These are phyloP conservation scores for Oophaga sylvatica DNA, from an alignment of 2,797 vertebrate species.

Conservation along the genomic window DNA sequence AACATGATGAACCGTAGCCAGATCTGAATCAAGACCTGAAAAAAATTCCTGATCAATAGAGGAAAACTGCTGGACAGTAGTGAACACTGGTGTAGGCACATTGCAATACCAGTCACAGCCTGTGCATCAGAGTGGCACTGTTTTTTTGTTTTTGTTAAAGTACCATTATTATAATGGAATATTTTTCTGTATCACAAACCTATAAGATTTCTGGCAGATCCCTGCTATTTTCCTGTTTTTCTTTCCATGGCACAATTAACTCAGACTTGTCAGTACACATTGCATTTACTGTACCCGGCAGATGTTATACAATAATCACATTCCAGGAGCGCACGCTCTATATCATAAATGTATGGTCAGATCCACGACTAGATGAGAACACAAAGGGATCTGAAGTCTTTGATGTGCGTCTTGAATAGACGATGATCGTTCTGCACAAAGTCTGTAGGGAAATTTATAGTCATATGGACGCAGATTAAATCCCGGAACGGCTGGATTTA, in stretches of 20 bases:
- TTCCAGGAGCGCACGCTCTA: conserved; percentile 27
- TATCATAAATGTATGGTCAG: conserved; percentile 23
- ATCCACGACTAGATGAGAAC: background rate
- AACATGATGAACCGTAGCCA: no score
- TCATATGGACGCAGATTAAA: conserved; percentile 2
- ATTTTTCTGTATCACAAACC: background rate
- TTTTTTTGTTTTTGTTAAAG: background rate
- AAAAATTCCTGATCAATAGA: background rate
- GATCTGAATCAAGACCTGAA: no score
- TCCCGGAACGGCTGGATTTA: conserved; percentile 12
- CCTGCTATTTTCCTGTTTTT: conserved; percentile 10
- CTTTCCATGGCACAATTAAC: background rate
- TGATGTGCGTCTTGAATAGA: conserved; percentile 32
- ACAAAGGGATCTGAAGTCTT: conserved; percentile 21
- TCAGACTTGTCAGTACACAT: conserved; percentile 42
- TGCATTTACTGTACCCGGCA: background rate
- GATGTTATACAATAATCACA: conserved; percentile 41
- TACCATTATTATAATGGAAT: background rate
- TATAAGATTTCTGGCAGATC: background rate
- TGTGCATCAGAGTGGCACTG: background rate
- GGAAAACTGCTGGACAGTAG: background rate
- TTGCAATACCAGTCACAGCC: background rate
- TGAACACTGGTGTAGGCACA: no score
- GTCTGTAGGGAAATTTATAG: background rate
- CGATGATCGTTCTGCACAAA: background rate